Evolutionary conservation across 2,888 invertebrate species (phyloP).

Genomic region (Masnerella sp.): DNA sequence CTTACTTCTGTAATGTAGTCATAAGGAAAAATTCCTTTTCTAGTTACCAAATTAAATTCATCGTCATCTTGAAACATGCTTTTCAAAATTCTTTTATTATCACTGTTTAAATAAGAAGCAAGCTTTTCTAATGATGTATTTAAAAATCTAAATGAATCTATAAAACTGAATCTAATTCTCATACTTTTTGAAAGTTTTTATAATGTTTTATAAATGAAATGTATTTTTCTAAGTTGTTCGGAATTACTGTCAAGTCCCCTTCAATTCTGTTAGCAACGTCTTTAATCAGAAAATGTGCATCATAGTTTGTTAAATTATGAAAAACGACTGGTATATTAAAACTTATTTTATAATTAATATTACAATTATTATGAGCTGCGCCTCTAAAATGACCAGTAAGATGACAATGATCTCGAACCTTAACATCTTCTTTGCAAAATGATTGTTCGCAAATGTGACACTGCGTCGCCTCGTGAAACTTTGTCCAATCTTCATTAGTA

Average conservation of each 20-base stretch:
- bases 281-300: neutral
- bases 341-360: constrained; percentile 1
- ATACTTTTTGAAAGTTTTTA: neutral
- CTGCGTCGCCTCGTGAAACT: neutral
- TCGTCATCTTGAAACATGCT: no score
- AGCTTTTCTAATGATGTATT: neutral
- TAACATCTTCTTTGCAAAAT: neutral
- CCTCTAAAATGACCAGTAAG: no score
- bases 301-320: neutral
- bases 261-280: neutral
- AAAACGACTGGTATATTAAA: neutral
- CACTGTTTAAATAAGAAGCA: neutral
- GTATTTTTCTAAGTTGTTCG: neutral
- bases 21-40: neutral
- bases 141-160: neutral
- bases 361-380: neutral
- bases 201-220: neutral
- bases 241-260: neutral
- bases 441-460: constrained; percentile 3
- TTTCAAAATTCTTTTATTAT: neutral
- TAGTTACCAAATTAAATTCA: neutral
- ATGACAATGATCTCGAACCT: neutral
- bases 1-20: constrained; percentile 1
- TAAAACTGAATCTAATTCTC: neutral
- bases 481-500: neutral